phyloP scores from a whole-genome alignment of 2,888 invertebrate genomes.

The Lutraria lutraria region DNA sequence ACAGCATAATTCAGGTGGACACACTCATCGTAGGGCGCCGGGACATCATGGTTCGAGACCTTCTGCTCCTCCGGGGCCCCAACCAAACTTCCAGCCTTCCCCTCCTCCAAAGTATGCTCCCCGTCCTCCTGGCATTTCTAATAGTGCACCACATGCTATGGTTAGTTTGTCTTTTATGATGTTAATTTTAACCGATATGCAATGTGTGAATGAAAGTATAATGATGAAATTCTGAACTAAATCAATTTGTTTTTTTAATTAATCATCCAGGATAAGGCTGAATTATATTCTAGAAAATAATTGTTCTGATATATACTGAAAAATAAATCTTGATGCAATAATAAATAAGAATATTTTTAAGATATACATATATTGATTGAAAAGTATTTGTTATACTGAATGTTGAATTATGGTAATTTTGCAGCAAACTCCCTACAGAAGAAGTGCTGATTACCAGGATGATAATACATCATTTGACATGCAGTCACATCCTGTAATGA shows the following conservation, averaged over 20 bases:
- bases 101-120: conserved; percentile 57
- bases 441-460: conserved; percentile 57
- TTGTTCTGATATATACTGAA: no score
- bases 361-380: no score
- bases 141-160: conserved; percentile 32
- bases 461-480: conserved; percentile 60
- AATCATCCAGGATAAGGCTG: no score
- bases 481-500: conserved; percentile 59
- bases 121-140: conserved; percentile 45
- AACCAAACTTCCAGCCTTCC: conserved; percentile 49
- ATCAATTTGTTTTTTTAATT: no score
- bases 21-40: conserved; percentile 55
- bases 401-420: conserved; percentile 9
- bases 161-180: conserved; percentile 22
- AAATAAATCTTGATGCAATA: no score
- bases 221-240: no score
- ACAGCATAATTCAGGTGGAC: conserved; percentile 58
- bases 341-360: no score
- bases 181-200: no score
- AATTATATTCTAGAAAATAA: no score
- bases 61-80: conserved; percentile 53
- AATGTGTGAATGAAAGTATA: no score
- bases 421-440: conserved; percentile 54
- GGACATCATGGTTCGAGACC: conserved; percentile 51
- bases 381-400: no score